Conservation (phyloP, 2,888 invertebrate species). For the Theretra japonica region DNA sequence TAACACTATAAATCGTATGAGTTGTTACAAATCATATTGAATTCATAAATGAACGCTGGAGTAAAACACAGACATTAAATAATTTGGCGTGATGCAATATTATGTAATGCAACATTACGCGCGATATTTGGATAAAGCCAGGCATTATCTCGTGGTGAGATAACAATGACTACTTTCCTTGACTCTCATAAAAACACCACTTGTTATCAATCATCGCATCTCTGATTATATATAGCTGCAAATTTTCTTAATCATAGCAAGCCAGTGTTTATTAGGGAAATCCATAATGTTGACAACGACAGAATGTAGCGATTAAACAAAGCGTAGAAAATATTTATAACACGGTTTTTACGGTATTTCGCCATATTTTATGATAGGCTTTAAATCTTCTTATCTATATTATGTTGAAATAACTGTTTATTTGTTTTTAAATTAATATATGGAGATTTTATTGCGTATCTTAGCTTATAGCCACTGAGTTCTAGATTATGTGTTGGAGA, state of each 20-base stretch:
- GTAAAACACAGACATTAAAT: no score
- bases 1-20: no score
- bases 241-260: neutral
- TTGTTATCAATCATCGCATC: neutral
- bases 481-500: no score
- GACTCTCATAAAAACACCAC: neutral
- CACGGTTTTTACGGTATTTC: neutral
- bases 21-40: no score
- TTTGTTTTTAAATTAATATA: no score
- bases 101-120: neutral
- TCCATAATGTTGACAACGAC: neutral
- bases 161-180: conserved; percentile 5
- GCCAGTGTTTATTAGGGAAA: neutral
- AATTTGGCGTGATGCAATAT: no score
- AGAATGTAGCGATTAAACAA: neutral
- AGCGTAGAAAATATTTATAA: conserved; percentile 2
- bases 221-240: neutral
- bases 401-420: no score
- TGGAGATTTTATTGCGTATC: no score
- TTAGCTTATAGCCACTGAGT: no score
- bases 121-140: neutral
- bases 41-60: no score
- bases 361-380: neutral
- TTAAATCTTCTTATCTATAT: no score
- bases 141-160: neutral